A percentile compares a stretch with the other conserved stretches of the same genome.
phyloP scores from a whole-genome alignment of 2,797 vertebrate species.

The Glossophaga mutica region DNA sequence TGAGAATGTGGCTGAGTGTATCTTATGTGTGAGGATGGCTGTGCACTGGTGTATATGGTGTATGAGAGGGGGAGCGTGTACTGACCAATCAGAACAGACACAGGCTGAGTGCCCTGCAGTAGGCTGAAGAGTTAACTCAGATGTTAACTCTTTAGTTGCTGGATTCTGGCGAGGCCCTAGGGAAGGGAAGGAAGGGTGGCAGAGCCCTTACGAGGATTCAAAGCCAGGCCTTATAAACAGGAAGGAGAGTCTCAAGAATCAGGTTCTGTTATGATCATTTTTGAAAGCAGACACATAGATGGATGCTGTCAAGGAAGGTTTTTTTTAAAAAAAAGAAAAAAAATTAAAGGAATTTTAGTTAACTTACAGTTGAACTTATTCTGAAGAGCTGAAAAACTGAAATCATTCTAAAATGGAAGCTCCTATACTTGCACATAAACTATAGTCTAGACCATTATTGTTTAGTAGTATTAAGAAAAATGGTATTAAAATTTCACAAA shows the following conservation, averaged over 20 bases:
- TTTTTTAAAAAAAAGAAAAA: constrained; percentile 6
- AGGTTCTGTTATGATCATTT: not conserved
- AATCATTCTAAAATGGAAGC: not conserved
- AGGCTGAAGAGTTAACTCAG: not conserved
- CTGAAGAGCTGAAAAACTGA: too few species aligned
- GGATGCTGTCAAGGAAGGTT: not conserved
- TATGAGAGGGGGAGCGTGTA: not conserved
- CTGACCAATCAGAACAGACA: not conserved
- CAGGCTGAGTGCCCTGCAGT: not conserved
- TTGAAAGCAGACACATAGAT: not conserved
- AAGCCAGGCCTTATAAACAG: not conserved
- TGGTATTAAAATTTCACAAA: not conserved
- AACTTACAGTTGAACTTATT: not conserved
- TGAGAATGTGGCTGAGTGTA: not conserved
- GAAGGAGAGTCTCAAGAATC: not conserved
- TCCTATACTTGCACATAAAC: not conserved
- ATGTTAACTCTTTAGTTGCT: not conserved
- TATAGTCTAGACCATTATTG: not conserved
- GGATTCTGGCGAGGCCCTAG: not conserved
- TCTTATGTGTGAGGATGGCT: not conserved
- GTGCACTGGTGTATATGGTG: not conserved
- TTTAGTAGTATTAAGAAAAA: not conserved
- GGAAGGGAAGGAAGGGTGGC: not conserved
- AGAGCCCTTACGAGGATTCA: not conserved
- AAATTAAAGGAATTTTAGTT: not conserved